These are phyloP conservation scores for Aromia moschata DNA, from an alignment of 2,888 invertebrate genomes.

Conservation along the genomic window DNA sequence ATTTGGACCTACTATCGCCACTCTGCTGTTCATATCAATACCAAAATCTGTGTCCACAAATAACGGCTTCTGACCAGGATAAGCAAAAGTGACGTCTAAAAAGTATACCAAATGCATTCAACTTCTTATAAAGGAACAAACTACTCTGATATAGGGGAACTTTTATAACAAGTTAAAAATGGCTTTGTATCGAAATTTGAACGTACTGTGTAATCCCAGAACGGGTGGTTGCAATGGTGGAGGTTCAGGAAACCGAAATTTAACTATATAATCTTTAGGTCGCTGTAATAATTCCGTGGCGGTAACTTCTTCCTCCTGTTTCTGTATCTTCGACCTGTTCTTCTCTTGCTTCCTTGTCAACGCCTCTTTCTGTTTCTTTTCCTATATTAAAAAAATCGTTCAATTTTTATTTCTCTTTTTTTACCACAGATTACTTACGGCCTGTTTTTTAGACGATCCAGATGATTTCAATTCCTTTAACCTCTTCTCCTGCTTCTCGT, in stretches of 20 bases:
- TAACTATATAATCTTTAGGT: slow-evolving; percentile 96
- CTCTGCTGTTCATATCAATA: slow-evolving; percentile 88
- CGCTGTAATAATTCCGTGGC: slow-evolving; percentile 84
- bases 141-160: too few species aligned
- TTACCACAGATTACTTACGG: slow-evolving; percentile 65
- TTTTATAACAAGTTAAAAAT: slow-evolving; percentile 1
- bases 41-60: slow-evolving; percentile 94
- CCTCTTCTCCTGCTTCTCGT: slow-evolving; percentile 96
- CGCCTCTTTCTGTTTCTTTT: slow-evolving; percentile 92
- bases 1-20: slow-evolving; percentile 94
- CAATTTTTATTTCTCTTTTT: background rate
- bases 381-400: slow-evolving; percentile 66
- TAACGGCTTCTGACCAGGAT: slow-evolving; percentile 79
- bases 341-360: slow-evolving; percentile 93
- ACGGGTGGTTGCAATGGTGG: slow-evolving; percentile 97
- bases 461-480: slow-evolving; percentile 95
- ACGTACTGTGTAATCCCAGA: slow-evolving; percentile 88
- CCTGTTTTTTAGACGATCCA: slow-evolving; percentile 95
- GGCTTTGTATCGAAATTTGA: too few species aligned
- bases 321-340: slow-evolving; percentile 82
- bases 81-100: slow-evolving; percentile 86
- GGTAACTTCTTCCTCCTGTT: slow-evolving; percentile 82
- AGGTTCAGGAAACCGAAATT: slow-evolving; percentile 93
- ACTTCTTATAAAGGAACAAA: too few species aligned
- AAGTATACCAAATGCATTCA: background rate